phyloP scores from a whole-genome alignment of 2,797 vertebrate species.

The Glossophaga mutica region DNA sequence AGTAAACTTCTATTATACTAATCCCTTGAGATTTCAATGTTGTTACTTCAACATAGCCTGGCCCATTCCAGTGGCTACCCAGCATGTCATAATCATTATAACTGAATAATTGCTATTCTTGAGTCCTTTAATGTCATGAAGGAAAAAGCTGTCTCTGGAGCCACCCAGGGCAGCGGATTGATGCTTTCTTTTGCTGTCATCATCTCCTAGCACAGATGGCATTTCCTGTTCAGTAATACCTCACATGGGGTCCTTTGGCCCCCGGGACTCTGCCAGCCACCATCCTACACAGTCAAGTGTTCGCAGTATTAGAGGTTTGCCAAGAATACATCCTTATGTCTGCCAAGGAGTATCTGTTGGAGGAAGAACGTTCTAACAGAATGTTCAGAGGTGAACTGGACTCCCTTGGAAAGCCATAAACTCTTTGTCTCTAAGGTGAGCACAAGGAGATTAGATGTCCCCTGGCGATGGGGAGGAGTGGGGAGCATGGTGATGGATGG shows the following conservation, averaged over 20 bases:
- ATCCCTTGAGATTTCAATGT: background rate
- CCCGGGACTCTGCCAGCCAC: background rate
- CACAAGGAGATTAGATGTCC: background rate
- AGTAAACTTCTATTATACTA: background rate
- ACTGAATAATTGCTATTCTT: background rate
- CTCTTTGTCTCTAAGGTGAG: background rate
- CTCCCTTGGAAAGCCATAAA: background rate
- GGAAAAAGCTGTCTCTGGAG: background rate
- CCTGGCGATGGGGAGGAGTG: rapidly evolving
- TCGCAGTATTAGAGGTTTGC: slow-evolving; percentile 7
- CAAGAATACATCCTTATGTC: slow-evolving; percentile 19
- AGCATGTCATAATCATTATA: background rate
- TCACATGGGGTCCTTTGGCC: slow-evolving; percentile 29
- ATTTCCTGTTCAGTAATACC: slow-evolving; percentile 48
- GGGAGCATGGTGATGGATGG: background rate
- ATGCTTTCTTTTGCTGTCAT: background rate
- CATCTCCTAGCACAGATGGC: slow-evolving; percentile 41
- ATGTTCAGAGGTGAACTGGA: background rate
- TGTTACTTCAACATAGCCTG: background rate
- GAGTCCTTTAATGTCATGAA: background rate
- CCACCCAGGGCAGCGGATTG: background rate
- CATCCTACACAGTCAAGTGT: slow-evolving; percentile 35
- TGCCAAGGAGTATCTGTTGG: slow-evolving; percentile 43
- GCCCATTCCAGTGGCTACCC: background rate
- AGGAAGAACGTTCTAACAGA: background rate